phyloP scores from a whole-genome alignment of 37 sponge, comb jelly and placozoan genomes.

The Hexactinellida sp. region DNA sequence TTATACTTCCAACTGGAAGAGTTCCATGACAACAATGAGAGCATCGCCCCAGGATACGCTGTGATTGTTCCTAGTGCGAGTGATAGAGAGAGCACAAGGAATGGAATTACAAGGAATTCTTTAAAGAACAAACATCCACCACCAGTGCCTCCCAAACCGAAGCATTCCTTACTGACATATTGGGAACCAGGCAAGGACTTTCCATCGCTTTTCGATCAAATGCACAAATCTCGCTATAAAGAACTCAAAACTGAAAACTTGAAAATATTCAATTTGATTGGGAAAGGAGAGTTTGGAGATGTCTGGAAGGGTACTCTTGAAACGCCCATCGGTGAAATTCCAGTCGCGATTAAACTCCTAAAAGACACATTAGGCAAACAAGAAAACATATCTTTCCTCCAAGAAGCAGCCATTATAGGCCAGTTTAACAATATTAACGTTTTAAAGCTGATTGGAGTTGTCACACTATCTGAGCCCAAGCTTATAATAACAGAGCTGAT shows the following conservation, averaged over 20 bases:
- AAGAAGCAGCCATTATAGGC: neutral
- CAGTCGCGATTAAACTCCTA: neutral
- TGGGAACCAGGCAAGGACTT: neutral
- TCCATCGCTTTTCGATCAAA: conserved; percentile 4
- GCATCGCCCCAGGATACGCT: neutral
- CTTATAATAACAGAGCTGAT: neutral
- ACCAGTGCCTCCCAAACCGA: neutral
- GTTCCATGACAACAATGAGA: neutral
- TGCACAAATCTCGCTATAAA: neutral
- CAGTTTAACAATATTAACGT: neutral
- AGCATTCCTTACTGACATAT: neutral
- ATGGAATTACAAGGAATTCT: neutral
- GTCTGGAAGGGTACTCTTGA: neutral
- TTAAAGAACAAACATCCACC: neutral
- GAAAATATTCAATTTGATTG: neutral
- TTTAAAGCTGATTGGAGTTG: neutral
- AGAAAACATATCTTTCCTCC: neutral
- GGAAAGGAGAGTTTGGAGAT: neutral
- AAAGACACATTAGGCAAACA: neutral
- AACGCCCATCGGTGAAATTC: neutral
- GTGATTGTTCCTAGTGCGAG: conserved; percentile 1
- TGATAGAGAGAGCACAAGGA: neutral
- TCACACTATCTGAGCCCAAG: neutral
- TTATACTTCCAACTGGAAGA: neutral
- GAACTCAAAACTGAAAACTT: neutral